Conservation (phyloP, 2,113 vertebrate genomes). For the Halichoeres trimaculatus region DNA sequence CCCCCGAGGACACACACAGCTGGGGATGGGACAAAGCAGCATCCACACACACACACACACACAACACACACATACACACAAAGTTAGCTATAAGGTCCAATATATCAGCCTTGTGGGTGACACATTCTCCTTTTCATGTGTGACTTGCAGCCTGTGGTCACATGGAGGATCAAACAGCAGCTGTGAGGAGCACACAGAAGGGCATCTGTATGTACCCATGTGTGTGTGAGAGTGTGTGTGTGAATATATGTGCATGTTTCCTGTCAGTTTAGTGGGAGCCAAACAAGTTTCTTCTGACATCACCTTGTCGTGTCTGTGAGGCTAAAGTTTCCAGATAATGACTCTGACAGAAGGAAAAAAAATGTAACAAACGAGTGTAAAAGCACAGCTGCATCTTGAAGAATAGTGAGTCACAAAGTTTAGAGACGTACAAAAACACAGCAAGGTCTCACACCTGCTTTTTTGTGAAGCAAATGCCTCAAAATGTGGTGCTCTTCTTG, state of each 20-base stretch:
- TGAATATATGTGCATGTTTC: conserved; percentile 24
- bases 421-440: conserved; percentile 24
- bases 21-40: conserved; percentile 60
- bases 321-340: conserved; percentile 44
- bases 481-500: not conserved
- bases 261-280: conserved; percentile 39
- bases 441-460: conserved; percentile 34
- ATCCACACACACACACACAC: conserved; percentile 35
- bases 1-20: conserved; percentile 69
- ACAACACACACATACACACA: conserved; percentile 43
- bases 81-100: conserved; percentile 41
- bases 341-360: conserved; percentile 24
- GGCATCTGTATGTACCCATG: conserved; percentile 53
- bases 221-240: conserved; percentile 13
- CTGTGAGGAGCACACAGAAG: conserved; percentile 68
- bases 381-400: conserved; percentile 46
- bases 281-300: conserved; percentile 60
- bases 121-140: conserved; percentile 70
- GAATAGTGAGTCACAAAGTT: conserved; percentile 24
- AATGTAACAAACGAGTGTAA: conserved; percentile 36
- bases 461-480: conserved; percentile 11
- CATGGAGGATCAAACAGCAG: conserved; percentile 66
- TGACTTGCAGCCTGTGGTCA: conserved; percentile 59
- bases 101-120: conserved; percentile 61
- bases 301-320: conserved; percentile 55